Percentiles rank a stretch among this genome's conserved stretches.
Conservation (phyloP, 2,113 vertebrate genomes). For the Hypanus sabinus region DNA sequence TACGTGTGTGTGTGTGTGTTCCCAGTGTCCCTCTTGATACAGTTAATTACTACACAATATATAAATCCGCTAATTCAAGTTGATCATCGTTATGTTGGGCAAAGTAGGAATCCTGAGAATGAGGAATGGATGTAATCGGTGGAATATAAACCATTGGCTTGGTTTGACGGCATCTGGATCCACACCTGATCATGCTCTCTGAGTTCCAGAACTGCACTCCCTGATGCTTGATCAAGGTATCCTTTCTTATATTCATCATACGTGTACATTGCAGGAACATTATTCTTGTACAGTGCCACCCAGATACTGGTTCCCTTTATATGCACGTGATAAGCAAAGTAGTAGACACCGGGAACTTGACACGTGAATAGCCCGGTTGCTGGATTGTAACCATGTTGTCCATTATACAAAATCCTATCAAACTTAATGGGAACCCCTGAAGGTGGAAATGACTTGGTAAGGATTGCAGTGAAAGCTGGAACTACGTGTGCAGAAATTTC, state of each 20-base stretch:
- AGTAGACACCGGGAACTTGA: constrained; percentile 85
- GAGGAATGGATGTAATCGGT: constrained; percentile 97
- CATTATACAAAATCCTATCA: constrained; percentile 91
- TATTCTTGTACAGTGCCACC: constrained; percentile 98
- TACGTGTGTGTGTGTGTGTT: neutral
- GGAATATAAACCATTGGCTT: constrained; percentile 94
- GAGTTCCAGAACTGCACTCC: constrained; percentile 91
- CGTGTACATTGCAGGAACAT: constrained; percentile 94
- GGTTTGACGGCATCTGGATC: constrained; percentile 97
- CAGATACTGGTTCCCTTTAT: constrained; percentile 95
- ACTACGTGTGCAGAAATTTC: constrained; percentile 72
- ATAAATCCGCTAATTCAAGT: constrained; percentile 33
- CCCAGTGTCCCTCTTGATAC: constrained; percentile 29
- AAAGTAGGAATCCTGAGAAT: constrained; percentile 95
- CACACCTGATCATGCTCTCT: constrained; percentile 93
- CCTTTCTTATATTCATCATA: constrained; percentile 99
- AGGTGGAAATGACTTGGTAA: constrained; percentile 85
- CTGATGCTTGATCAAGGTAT: constrained; percentile 97
- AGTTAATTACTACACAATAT: constrained; percentile 29
- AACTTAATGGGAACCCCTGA: constrained; percentile 93
- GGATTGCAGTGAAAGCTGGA: constrained; percentile 89
- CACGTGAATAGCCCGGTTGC: constrained; percentile 89
- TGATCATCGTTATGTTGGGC: constrained; percentile 80
- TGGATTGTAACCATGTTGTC: constrained; percentile 87
- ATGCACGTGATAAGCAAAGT: constrained; percentile 95